phyloP scores from a whole-genome alignment of 2,888 invertebrate genomes.

The Microchrysa polita region DNA sequence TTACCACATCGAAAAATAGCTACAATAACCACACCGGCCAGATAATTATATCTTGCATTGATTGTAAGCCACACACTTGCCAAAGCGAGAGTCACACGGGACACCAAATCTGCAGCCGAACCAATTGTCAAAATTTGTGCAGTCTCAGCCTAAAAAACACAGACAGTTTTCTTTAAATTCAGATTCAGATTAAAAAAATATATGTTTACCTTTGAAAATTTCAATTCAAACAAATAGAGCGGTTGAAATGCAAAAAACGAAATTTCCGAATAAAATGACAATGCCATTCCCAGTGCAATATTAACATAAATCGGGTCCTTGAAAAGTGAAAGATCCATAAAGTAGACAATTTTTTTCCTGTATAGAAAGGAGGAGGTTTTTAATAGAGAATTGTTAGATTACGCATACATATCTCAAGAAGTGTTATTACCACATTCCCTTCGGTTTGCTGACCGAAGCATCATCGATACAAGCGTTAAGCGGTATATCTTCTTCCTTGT shows the following conservation, averaged over 20 bases:
- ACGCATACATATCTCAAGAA: constrained; percentile 56
- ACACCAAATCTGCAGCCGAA: constrained; percentile 74
- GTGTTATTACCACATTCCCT: constrained; percentile 53
- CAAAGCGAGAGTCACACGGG: constrained; percentile 71
- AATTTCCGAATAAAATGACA: constrained; percentile 75
- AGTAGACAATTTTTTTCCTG: constrained; percentile 56
- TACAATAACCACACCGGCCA: constrained; percentile 72
- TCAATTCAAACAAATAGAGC: constrained; percentile 63
- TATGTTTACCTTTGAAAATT: constrained; percentile 59
- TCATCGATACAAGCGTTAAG: constrained; percentile 37
- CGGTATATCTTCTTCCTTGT: not conserved
- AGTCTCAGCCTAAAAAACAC: constrained; percentile 66
- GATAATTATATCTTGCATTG: constrained; percentile 72
- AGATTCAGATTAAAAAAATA: no score
- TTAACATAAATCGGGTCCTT: constrained; percentile 75
- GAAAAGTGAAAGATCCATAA: constrained; percentile 71
- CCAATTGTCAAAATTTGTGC: constrained; percentile 76
- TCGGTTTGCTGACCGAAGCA: not conserved
- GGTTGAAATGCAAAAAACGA: constrained; percentile 77
- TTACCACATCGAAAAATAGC: constrained; percentile 75
- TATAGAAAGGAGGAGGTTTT: no score
- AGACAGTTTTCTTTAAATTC: not conserved
- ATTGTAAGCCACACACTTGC: constrained; percentile 71
- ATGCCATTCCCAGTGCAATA: constrained; percentile 74
- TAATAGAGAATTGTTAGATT: no score